phyloP scores from a whole-genome alignment of 2,797 vertebrate species.

The Alfaro cultratus region DNA sequence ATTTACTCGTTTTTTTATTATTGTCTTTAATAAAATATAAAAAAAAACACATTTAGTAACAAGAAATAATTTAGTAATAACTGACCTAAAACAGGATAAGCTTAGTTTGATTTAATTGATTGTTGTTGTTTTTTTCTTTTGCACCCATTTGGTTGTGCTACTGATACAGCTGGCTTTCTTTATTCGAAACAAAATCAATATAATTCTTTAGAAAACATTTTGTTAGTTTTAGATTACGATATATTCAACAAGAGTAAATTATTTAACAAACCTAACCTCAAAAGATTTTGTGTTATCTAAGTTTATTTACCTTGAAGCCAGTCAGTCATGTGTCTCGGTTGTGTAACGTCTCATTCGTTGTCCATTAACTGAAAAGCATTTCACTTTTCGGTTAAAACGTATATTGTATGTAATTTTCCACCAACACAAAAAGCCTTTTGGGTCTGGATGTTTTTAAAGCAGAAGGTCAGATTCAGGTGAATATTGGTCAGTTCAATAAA shows the following conservation, averaged over 20 bases:
- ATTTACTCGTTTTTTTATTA: too few relatives aligned
- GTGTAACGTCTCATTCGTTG: background rate
- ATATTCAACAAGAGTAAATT: background rate
- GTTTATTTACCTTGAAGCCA: background rate
- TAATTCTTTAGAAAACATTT: background rate
- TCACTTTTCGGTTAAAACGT: too few relatives aligned
- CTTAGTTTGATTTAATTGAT: background rate
- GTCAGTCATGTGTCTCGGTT: background rate
- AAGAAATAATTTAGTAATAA: background rate
- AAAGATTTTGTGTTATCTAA: background rate
- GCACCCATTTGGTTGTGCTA: background rate
- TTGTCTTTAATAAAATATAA: too few relatives aligned
- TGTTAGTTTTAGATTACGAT: background rate
- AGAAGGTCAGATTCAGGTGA: background rate
- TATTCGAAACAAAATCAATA: background rate
- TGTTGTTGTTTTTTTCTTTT: background rate
- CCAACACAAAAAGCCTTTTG: background rate
- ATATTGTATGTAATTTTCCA: background rate
- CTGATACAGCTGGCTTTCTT: background rate
- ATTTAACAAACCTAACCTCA: background rate
- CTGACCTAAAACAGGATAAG: background rate
- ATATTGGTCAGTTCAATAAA: background rate
- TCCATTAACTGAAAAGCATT: background rate
- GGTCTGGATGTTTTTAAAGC: background rate
- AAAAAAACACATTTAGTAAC: background rate